These are phyloP conservation scores for Toxostoma redivivum DNA, from an alignment of 2,113 vertebrate species.

Conservation along the genomic window DNA sequence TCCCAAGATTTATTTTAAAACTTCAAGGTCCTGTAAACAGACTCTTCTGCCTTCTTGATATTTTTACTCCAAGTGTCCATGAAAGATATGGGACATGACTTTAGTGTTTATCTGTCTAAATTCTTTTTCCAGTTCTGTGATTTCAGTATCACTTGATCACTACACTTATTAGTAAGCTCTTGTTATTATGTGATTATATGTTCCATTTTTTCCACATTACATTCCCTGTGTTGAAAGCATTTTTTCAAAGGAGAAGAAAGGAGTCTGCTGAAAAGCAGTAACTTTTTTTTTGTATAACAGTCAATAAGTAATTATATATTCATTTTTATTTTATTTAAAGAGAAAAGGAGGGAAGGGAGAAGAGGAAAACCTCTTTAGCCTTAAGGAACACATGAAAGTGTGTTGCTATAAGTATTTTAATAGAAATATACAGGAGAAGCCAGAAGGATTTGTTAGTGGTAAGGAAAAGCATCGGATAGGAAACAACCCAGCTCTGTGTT, in stretches of 20 bases:
- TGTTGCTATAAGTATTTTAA: background rate
- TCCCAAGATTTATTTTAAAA: constrained; percentile 24
- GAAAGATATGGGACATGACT: background rate
- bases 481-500: background rate
- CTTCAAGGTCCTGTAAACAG: background rate
- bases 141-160: background rate
- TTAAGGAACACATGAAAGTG: background rate
- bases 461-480: background rate
- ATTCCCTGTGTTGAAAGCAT: background rate
- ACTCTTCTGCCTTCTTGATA: background rate
- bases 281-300: background rate
- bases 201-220: background rate
- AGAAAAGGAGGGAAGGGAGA: background rate
- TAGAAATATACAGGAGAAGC: background rate
- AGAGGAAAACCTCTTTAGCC: background rate
- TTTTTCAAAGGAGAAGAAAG: background rate
- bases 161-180: background rate
- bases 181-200: background rate
- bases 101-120: background rate
- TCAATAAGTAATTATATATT: background rate
- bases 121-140: background rate
- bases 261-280: background rate
- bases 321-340: background rate
- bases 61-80: background rate
- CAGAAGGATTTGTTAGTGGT: background rate